Base-by-base conservation (phyloP, 2,888 invertebrate genomes). In the Lampropteryx suffumata region DNA sequence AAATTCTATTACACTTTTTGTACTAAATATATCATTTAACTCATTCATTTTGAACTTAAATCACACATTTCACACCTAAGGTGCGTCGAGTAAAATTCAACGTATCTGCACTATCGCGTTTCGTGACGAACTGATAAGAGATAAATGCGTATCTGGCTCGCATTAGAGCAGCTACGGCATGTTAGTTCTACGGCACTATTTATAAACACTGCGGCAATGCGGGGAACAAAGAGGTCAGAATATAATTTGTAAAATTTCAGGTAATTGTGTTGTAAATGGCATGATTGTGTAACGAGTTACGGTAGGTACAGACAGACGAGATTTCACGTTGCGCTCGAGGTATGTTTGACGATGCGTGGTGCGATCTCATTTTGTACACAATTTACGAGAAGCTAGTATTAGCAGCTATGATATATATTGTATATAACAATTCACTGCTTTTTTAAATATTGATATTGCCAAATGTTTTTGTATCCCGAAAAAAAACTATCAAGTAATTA, bases 1-100 rank as follows among this genome's bases (percentile, higher is more conserved):
- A 59, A 81, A 81, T 26, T 84, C 84, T 17, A 82, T 45, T n/a
- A 82, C 72, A 61, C 62, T 78, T 62, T 70, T 72, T 10, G 69
- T 67, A 61, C 68, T 69, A 44, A 67, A 70, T 41, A 71, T 59
- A 47, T 81, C 72, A 55, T 70, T 69, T 44, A 61, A 62, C 44
- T 78, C 76, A 58, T 75, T 67, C 82, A 82, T 82, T 61, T 70
- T 73, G 14, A 1, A 41, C 41, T 41, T 48, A 30, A 55, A 48
- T 27, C 21, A 47, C 42, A 49, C 39, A 49, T 57, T 55, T 52
- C 28, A 50, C 50, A 34, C 9, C 21, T 24, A 1, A 29, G 44
- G 45, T 55, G 52, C 34, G 29, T 50, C 51, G 39, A 51, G 45
- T 29, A 52, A 55, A 50, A 53, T 59, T 39, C 27, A 42, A 39